phyloP scores from a whole-genome alignment of 2,113 vertebrate genomes.

The Formicarius rufipectus region DNA sequence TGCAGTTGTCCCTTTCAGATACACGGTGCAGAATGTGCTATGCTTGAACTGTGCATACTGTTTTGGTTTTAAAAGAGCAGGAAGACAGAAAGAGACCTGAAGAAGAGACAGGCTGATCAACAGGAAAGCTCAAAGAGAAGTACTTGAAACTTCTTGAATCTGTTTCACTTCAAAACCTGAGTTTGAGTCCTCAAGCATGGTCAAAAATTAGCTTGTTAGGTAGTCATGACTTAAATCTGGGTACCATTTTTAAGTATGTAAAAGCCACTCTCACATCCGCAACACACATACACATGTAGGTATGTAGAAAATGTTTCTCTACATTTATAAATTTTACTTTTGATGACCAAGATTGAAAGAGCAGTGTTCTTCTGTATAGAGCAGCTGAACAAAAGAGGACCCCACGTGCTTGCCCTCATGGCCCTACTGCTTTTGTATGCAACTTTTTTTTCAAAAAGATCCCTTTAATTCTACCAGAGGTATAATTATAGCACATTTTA shows the following conservation, averaged over 20 bases:
- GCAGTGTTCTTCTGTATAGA: fast-evolving
- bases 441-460: not conserved
- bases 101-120: not conserved
- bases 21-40: not conserved
- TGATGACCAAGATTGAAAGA: not conserved
- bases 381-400: not conserved
- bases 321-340: not conserved
- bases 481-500: not conserved
- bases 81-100: not conserved
- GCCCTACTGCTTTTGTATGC: not conserved
- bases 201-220: not conserved
- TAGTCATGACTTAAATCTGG: not conserved
- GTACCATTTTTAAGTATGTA: not conserved
- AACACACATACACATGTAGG: not conserved
- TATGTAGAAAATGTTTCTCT: not conserved
- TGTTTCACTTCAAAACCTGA: not conserved
- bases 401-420: not conserved
- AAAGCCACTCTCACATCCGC: not conserved
- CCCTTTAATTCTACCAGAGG: not conserved
- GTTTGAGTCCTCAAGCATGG: not conserved
- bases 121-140: not conserved
- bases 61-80: not conserved
- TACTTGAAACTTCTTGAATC: not conserved
- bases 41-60: not conserved
- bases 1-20: not conserved